Conservation (phyloP, 1,140 invertebrate species). For the Penaeus japonicus region DNA sequence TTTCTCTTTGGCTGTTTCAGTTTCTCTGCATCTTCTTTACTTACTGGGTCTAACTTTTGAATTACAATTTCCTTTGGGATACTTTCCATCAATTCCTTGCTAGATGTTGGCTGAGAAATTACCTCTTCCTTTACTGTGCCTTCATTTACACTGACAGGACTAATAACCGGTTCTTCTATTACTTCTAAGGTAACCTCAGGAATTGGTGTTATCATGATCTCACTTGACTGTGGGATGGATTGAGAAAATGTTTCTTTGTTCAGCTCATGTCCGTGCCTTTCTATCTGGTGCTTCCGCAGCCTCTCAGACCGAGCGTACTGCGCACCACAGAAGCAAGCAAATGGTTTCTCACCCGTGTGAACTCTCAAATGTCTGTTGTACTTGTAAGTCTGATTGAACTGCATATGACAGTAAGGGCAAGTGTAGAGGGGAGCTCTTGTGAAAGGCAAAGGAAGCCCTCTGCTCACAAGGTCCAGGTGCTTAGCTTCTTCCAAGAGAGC, state of each 20-base stretch:
- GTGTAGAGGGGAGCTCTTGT: neutral
- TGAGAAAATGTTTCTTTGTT: too few relatives aligned
- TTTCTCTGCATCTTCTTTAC: neutral
- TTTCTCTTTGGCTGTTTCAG: neutral
- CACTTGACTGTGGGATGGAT: too few relatives aligned
- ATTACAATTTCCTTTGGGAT: too few relatives aligned
- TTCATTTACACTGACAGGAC: too few relatives aligned
- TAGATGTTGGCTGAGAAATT: too few relatives aligned
- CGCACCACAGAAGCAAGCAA: neutral
- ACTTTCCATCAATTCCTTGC: too few relatives aligned
- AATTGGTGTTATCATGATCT: too few relatives aligned
- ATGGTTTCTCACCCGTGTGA: neutral
- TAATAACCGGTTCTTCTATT: too few relatives aligned
- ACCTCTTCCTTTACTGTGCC: too few relatives aligned
- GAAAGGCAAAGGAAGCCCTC: neutral
- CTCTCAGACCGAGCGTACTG: neutral
- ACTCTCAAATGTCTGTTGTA: neutral
- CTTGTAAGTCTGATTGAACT: constrained; percentile 15
- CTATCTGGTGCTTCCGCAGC: constrained; percentile 2
- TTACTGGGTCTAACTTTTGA: too few relatives aligned
- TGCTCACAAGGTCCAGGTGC: neutral
- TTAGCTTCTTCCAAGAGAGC: neutral
- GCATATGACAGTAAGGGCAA: neutral
- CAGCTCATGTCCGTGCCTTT: neutral
- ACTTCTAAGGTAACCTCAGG: too few relatives aligned